Conservation (phyloP, 2,888 invertebrate genomes). For the Neria commutata region DNA sequence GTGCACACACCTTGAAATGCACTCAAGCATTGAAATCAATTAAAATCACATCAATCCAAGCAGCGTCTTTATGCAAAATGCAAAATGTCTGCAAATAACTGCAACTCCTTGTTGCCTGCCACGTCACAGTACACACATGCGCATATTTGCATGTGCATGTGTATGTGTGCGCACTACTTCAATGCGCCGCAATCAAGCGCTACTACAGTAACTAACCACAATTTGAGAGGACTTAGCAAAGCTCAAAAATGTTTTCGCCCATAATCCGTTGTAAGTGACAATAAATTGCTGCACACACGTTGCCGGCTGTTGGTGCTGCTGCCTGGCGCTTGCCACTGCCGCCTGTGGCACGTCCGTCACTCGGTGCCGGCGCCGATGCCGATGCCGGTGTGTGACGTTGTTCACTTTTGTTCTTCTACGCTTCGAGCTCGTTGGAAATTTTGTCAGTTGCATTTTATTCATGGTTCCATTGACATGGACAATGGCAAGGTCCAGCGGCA, state of each 20-base stretch:
- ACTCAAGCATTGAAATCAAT: conserved; percentile 57
- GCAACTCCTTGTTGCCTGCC: conserved; percentile 29
- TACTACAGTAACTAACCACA: conserved; percentile 16
- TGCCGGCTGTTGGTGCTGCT: too few species aligned
- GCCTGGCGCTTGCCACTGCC: too few species aligned
- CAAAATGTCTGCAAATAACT: too few species aligned
- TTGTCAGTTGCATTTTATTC: too few species aligned
- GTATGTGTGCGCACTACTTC: neutral
- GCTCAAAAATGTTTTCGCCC: conserved; percentile 19
- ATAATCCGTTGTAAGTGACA: conserved; percentile 25
- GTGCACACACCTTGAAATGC: conserved; percentile 21
- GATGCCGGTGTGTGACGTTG: too few species aligned
- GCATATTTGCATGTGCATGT: conserved; percentile 4
- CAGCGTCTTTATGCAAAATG: conserved; percentile 17
- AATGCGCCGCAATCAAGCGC: conserved; percentile 19
- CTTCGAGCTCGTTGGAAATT: too few species aligned
- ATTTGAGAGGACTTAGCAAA: conserved; percentile 18
- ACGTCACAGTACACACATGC: conserved; percentile 4
- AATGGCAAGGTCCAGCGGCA: too few species aligned
- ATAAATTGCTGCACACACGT: conserved; percentile 22
- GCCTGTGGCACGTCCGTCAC: too few species aligned
- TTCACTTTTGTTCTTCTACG: too few species aligned
- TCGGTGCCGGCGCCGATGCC: too few species aligned
- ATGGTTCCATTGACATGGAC: too few species aligned
- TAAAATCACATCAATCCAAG: conserved; percentile 46